Conservation (phyloP, 2,113 vertebrate species). For the Delphinus delphis region DNA sequence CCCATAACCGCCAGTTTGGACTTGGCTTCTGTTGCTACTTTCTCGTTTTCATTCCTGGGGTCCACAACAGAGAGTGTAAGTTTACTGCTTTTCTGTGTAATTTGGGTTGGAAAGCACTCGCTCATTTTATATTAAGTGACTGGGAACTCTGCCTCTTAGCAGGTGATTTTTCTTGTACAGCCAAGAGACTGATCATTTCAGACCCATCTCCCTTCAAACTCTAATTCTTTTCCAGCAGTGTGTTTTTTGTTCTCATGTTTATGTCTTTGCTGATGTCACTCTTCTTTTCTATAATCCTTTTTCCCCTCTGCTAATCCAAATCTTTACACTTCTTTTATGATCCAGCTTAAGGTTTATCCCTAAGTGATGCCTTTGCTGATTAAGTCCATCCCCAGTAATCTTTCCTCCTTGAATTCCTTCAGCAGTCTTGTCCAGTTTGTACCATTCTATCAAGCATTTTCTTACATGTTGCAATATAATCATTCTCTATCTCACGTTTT, state of each 20-base stretch:
- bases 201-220: background rate
- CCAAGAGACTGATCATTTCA: background rate
- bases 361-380: conserved; percentile 13
- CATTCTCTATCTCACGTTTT: background rate
- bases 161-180: background rate
- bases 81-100: conserved; percentile 18
- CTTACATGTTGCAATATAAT: background rate
- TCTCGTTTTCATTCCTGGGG: background rate
- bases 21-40: background rate
- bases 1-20: background rate
- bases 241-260: background rate
- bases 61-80: background rate
- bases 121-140: background rate
- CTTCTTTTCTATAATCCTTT: background rate
- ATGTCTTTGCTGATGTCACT: background rate
- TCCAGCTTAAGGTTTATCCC: conserved; percentile 48
- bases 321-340: conserved; percentile 32
- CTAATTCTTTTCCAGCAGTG: background rate
- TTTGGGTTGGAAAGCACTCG: conserved; percentile 34
- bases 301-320: background rate
- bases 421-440: background rate
- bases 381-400: background rate
- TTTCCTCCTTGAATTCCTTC: conserved; percentile 39
- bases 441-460: background rate
- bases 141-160: background rate